phyloP scores from a whole-genome alignment of 2,797 vertebrate species.

The Helarctos malayanus region DNA sequence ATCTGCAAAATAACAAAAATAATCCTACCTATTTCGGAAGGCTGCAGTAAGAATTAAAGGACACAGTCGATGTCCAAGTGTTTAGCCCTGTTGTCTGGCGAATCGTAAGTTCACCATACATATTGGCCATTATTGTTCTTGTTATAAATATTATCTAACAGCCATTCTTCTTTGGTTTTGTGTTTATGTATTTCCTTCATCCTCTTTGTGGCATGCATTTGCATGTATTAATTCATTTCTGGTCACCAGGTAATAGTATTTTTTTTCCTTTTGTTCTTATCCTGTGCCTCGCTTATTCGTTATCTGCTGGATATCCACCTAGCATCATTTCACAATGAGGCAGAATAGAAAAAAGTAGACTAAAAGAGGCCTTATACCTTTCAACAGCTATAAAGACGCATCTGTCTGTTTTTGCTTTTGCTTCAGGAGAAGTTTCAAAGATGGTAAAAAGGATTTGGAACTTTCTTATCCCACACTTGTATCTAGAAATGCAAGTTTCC shows the following conservation, averaged over 20 bases:
- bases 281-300: not conserved
- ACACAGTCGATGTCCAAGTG: not conserved
- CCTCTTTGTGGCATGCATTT: not conserved
- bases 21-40: not conserved
- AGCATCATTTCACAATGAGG: not conserved
- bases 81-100: not conserved
- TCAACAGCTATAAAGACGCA: not conserved
- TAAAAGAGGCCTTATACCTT: not conserved
- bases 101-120: not conserved
- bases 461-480: not conserved
- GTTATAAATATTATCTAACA: not conserved
- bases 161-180: not conserved
- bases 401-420: not conserved
- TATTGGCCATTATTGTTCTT: not conserved
- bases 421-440: constrained; percentile 48
- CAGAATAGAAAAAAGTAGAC: not conserved
- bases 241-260: not conserved
- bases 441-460: not conserved
- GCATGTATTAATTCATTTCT: not conserved
- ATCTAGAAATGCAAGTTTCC: constrained; percentile 31
- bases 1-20: not conserved
- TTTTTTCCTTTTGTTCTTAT: not conserved
- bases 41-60: not conserved
- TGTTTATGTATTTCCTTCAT: not conserved
- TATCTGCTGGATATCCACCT: not conserved